These are phyloP conservation scores for Dendrocincla tyrannina DNA, from an alignment of 2,797 vertebrate species.

Conservation along the genomic window DNA sequence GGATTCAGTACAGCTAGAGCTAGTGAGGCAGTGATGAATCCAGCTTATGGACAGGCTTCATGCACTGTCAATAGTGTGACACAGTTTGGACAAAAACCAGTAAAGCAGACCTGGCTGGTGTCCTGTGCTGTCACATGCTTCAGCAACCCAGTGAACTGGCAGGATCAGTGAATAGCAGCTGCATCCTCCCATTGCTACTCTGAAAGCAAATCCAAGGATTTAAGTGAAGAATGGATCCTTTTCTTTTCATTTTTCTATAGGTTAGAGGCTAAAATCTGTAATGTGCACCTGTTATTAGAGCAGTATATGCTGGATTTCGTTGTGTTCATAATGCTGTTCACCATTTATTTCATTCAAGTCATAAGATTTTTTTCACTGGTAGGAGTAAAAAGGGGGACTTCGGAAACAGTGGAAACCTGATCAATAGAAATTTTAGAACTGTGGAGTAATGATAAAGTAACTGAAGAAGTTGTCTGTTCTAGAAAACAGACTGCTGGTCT, in stretches of 20 bases:
- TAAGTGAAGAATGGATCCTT: neutral
- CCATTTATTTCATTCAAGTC: neutral
- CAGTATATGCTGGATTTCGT: rapidly evolving
- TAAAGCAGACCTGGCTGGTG: neutral
- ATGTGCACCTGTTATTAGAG: neutral
- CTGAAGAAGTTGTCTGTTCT: neutral
- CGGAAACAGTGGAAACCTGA: neutral
- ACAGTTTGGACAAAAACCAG: neutral
- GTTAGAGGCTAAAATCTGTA: neutral
- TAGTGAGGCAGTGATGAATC: neutral
- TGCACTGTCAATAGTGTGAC: rapidly evolving
- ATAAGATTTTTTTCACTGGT: neutral
- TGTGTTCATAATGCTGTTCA: neutral
- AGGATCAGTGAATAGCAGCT: neutral
- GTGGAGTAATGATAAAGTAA: neutral
- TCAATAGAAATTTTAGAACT: neutral
- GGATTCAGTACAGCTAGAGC: neutral
- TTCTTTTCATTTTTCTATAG: neutral
- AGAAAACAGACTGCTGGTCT: neutral
- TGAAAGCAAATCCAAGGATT: neutral
- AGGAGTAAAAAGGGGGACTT: neutral
- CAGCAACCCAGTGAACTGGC: neutral
- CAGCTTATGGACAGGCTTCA: neutral
- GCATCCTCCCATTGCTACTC: rapidly evolving
- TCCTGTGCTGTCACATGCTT: neutral